Evolutionary conservation across 2,797 vertebrate species (phyloP), one percentile per base, ranked within the genome.

Genomic region (Myiothlypis chrysogaster): DNA sequence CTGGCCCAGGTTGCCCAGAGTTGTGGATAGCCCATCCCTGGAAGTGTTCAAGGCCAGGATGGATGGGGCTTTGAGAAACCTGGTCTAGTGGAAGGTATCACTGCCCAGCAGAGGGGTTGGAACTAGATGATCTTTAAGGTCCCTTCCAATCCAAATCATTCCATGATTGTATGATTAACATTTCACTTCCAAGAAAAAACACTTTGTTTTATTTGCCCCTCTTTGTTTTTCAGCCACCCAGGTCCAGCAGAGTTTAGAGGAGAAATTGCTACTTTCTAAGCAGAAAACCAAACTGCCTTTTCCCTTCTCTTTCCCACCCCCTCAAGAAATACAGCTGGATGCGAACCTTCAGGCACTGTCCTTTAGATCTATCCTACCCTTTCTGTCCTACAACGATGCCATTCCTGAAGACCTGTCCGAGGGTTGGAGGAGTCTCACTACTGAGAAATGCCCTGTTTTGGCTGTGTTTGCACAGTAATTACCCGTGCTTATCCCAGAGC

Each of bases 381-480:
- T 83, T 81, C 80, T 66, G 49, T 60, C 44, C 76, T 46, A 17
- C 47, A 50, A 18, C 0, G 0, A 27, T 13, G 3, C 57, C 50
- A 5, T 56, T 85, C 39, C 81, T 73, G 57, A 64, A 61, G 78
- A 71, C 34, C 21, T 43, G 10, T 47, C 16, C 20, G 0, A 1
- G 53, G 57, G 69, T 61, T 9, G 0, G 70, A 81, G 47, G n/a
- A 71, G 10, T 37, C 52, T 44, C 0, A 0, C 49, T 72, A 35
- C 41, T 39, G 70, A 88, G 55, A 83, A 83, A 81, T 19, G 55
- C 60, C 72, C 85, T 91, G 63, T 63, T 55, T 57, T 64, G 84
- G 49, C 80, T 84, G 69, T 66, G 83, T 94, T 94, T 82, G 63
- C 88, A 34, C 80, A 76, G 66, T 82, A 91, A 94, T 93, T 79